Evolutionary conservation across 2,113 vertebrate genomes (phyloP).

Genomic region (Trogon surrucura): DNA sequence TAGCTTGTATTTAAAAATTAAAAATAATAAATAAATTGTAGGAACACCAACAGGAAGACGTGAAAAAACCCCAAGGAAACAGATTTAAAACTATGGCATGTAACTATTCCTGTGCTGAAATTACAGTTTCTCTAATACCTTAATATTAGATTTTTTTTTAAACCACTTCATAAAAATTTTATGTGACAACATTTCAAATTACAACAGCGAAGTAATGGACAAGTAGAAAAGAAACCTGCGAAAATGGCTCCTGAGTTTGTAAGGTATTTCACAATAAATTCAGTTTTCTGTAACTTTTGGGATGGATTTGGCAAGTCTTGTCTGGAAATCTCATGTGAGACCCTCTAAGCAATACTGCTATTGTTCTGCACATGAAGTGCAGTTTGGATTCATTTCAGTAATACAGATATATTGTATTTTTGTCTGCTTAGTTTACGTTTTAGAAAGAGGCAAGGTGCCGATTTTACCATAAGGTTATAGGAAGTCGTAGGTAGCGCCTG

Average conservation of each 20-base stretch:
- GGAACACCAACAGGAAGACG: neutral
- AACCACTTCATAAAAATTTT: neutral
- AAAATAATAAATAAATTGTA: neutral
- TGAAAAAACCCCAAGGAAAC: neutral
- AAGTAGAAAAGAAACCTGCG: neutral
- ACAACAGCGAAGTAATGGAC: neutral
- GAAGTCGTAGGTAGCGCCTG: slow-evolving; percentile 3
- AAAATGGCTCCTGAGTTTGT: neutral
- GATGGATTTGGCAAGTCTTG: slow-evolving; percentile 11
- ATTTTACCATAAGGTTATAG: neutral
- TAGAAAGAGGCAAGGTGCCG: slow-evolving; percentile 16
- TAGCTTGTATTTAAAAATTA: neutral
- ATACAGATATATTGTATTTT: slow-evolving; percentile 31
- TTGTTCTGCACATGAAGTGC: neutral
- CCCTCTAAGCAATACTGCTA: slow-evolving; percentile 21
- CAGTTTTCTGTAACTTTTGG: neutral
- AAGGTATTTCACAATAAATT: neutral
- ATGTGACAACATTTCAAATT: neutral
- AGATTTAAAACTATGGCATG: neutral
- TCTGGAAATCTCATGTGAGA: slow-evolving; percentile 1
- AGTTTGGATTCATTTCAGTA: slow-evolving; percentile 1
- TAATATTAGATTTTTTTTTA: neutral
- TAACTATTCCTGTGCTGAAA: neutral
- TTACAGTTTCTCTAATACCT: neutral
- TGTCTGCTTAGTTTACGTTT: slow-evolving; percentile 32